phyloP scores from a whole-genome alignment of 2,888 invertebrate species.

The Drosophila yooni region DNA sequence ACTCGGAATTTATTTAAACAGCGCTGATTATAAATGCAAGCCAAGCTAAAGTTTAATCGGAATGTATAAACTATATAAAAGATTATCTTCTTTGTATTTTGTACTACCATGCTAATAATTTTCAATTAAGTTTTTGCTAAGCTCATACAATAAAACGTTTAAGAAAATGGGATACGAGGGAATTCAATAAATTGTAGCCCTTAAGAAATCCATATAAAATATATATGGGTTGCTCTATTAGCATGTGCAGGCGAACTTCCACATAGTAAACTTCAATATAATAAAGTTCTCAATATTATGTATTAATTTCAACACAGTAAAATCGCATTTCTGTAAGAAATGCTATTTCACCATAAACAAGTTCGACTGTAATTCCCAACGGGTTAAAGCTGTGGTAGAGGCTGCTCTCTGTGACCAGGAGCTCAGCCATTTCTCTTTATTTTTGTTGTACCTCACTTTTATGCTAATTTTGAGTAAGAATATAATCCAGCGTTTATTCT shows the following conservation, averaged over 20 bases:
- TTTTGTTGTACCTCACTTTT: neutral
- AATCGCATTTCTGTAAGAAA: neutral
- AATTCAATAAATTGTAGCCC: neutral
- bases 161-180: neutral
- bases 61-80: neutral
- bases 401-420: neutral
- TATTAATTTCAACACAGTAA: neutral
- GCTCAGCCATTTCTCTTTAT: neutral
- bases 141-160: neutral
- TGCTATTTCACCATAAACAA: neutral
- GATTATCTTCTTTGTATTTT: neutral
- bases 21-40: neutral
- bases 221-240: neutral
- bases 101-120: neutral
- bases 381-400: neutral
- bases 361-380: neutral
- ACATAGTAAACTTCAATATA: neutral
- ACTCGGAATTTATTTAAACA: slow-evolving; percentile 85
- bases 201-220: neutral
- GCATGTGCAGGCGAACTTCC: neutral
- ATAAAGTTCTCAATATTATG: neutral
- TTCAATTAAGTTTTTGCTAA: neutral
- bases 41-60: neutral
- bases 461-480: neutral
- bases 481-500: neutral